Evolutionary conservation across 1,140 invertebrate species (phyloP), one percentile per base, ranked within the genome.

Genomic region (Pogonomyrmex barbatus): DNA sequence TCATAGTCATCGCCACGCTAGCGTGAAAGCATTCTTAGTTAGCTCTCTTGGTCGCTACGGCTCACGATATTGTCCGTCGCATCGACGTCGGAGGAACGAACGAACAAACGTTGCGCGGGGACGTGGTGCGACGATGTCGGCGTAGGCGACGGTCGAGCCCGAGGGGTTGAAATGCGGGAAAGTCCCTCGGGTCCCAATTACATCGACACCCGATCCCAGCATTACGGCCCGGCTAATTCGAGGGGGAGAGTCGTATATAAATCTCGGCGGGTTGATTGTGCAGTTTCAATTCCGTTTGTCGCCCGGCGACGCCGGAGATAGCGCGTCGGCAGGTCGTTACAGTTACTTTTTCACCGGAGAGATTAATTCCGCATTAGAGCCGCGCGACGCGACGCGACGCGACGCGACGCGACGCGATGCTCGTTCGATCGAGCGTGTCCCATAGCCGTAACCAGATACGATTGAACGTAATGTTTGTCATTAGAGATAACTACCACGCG

Each of bases 181-280:
- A 92, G 89, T 94, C 94, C 93, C 94, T 90, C 86, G 93, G 93
- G 94, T 93, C 93, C 94, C 94, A 94, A 94, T 94, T 94, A 94
- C 92, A 92, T 90, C 91, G 94, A 94, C 94, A 94, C 93, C 86
- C 93, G 93, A 94, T 94, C 93, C 93, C 84, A 75, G 93, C 90
- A 94, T 94, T 94, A 94, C 92, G 86, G 90, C 87, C 87, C 89
- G 90, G 91, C 93, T 94, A 94, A 94, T 94, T 94, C 94, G 90
- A 91, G 93, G 93, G 24, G 93, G 92, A 91, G 93, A 92, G 87
- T 91, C 88, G 92, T 91, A 90, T 91, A 94, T 94, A 94, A 94
- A 94, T 94, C 94, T 94, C 92, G 92, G 82, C 58, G 88, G 88
- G 89, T 94, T 93, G 92, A 94, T 94, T 91, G 92, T 90, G 87